Evolutionary conservation across 2,113 vertebrate species (phyloP), one percentile per base, ranked within the genome.

Genomic region (Mesoclemmys tuberculata): DNA sequence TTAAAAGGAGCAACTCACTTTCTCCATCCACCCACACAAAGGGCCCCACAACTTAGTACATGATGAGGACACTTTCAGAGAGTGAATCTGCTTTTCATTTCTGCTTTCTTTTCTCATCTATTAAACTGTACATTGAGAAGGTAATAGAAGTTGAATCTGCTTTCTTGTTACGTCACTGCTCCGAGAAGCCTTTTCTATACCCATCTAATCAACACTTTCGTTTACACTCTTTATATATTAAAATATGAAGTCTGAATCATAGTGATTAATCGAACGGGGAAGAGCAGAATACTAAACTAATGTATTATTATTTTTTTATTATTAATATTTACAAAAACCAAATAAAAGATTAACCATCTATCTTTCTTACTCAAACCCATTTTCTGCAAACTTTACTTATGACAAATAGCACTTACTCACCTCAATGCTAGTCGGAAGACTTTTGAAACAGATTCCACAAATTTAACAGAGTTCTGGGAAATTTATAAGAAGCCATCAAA

Each of bases 181-280:
- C 89, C 48, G 22, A 92, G 90, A 92, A 95, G 80, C 68, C 86
- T 94, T 92, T 95, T 97, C 92, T 71, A 51, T 93, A 55, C 75
- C 24, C 8, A 75, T 27, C 35, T 44, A 44, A 83, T 95, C 88
- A 90, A 5, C 1, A 55, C 79, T 92, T 95, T 71, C 29, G 93
- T 88, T 84, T 82, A 87, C 52, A 44, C 14, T 92, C 80, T 94
- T 93, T 77, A 71, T 82, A 64, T 85, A 85, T 71, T 80, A 27
- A 91, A 96, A 92, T 24, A 49, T 44, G 86, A 56, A 85, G 75
- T 55, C 92, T 80, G 84, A 91, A 92, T 81, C 82, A 29, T 54
- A 48, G 86, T 52, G 55, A 64, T 91, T 71, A 85, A 93, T 13
- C 1, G 3, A 90, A 35, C 84, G 87, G 82, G 61, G 91, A 89